Base-by-base conservation (phyloP, 2,888 invertebrate genomes). In the Agonum fuliginosum region DNA sequence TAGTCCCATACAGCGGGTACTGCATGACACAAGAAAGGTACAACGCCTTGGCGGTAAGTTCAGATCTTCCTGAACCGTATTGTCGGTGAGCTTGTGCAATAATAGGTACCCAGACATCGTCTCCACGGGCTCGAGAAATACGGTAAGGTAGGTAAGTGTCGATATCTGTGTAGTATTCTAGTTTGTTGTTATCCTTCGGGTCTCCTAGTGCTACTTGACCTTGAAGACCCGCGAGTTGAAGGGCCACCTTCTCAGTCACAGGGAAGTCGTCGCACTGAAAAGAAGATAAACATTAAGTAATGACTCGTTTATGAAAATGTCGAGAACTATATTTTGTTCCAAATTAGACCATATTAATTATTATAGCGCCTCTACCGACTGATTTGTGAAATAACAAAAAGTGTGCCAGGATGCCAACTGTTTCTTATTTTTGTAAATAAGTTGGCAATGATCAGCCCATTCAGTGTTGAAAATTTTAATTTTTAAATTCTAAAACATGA, bases 1-100 rank as follows among this genome's bases (percentile, higher is more conserved):
- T 87, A 5, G 86, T 87, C 2, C 87, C 88, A 89, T 89, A 37
- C 0, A 98, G 89, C 0, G 97, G 97, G 86, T 97, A 98, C 87
- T 98, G 97, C 95, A 97, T 97, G 3, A 98, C 97, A 84, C 97
- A 97, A 0, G 97, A 96, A 79, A 98, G 88, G 86, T 98, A 98
- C 80, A 97, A 89, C 19, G 97, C 97, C 88, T 97, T 97, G 14
- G 97, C 96, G 0, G 97, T 96, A 48, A 97, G 87, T 84, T 97
- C 97, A 0, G 95, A 93, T 75, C 97, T 93, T 0, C 96, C 96
- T n/a, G 95, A 93, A 71, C 97, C 97, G 85, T 97, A 97, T 84
- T 96, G 95, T 6, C 94, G 90, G 85, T 96, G 96, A 1, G 96
- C 96, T 87, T 96, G 95, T 0, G 95, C 94, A 62, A 96, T 90